Evolutionary conservation across 2,113 vertebrate genomes (phyloP).

Genomic region (Onychostruthus taczanowskii): DNA sequence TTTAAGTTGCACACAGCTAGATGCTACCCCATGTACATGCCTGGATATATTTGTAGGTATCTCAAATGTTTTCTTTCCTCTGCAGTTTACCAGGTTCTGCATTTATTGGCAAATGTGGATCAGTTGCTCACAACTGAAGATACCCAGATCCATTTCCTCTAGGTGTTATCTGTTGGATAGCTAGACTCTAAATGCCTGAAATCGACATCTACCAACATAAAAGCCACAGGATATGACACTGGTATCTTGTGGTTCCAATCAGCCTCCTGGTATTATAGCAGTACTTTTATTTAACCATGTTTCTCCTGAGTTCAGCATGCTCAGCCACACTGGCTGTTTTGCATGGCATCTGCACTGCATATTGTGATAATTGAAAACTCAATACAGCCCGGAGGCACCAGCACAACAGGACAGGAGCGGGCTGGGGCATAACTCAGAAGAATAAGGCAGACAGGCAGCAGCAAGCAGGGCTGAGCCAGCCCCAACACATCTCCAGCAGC

Average conservation of each 20-base stretch:
- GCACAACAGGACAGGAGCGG: not conserved
- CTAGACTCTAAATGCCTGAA: constrained; percentile 15
- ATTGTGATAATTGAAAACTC: constrained; percentile 26
- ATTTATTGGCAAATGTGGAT: not conserved
- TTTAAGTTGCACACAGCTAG: not conserved
- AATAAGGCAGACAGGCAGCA: not conserved
- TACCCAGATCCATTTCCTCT: not conserved
- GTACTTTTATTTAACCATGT: constrained; percentile 5
- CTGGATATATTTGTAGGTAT: not conserved
- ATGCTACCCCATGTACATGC: not conserved
- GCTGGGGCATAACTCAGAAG: constrained; percentile 7
- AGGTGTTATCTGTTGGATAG: not conserved
- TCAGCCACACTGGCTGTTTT: not conserved
- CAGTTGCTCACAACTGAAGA: not conserved
- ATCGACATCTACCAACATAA: constrained; percentile 19
- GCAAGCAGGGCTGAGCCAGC: not conserved
- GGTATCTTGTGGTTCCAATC: constrained; percentile 19
- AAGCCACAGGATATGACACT: constrained; percentile 27
- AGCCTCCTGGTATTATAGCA: constrained; percentile 27
- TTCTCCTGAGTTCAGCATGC: not conserved
- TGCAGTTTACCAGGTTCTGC: not conserved
- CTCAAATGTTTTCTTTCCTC: not conserved
- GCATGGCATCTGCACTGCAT: not conserved
- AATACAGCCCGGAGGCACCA: not conserved
- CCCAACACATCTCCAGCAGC: not conserved